Evolutionary conservation across 2,113 vertebrate genomes (phyloP).

Genomic region (western clawed frog (Xenopus tropicalis)): DNA sequence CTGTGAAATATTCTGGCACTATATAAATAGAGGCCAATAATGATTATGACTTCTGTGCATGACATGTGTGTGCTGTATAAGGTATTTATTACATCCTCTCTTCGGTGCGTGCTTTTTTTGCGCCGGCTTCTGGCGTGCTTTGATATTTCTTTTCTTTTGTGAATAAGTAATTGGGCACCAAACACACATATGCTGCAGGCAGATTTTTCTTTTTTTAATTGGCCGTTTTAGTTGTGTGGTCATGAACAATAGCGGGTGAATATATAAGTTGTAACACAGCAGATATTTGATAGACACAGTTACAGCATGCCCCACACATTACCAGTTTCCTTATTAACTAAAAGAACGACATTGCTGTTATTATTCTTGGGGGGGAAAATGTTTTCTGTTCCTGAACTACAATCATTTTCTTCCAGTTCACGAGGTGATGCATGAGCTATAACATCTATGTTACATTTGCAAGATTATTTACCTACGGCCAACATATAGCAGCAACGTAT

Average conservation of each 20-base stretch:
- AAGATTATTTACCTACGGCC: conserved; percentile 35
- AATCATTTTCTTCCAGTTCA: conserved; percentile 30
- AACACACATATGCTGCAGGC: conserved; percentile 11
- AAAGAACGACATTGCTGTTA: conserved; percentile 29
- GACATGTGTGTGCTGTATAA: too few relatives aligned
- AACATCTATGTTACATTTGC: conserved; percentile 29
- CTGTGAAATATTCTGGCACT: too few relatives aligned
- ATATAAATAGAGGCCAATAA: too few relatives aligned
- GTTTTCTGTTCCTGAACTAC: conserved; percentile 14
- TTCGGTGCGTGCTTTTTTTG: too few relatives aligned
- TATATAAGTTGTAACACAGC: background rate
- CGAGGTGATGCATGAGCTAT: conserved; percentile 33
- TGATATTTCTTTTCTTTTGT: background rate
- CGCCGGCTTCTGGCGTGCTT: too few relatives aligned
- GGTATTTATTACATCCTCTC: too few relatives aligned
- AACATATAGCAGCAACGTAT: conserved; percentile 25
- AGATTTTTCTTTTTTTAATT: conserved; percentile 15
- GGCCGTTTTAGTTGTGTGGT: conserved; percentile 16
- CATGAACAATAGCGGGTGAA: background rate
- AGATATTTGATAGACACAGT: conserved; percentile 4
- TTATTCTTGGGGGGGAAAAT: conserved; percentile 17
- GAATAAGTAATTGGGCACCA: conserved; percentile 16
- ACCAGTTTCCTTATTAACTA: conserved; percentile 27
- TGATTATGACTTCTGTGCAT: too few relatives aligned
- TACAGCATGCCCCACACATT: conserved; percentile 6